Conservation (phyloP, 2,113 vertebrate species). For the Peromyscus leucopus region DNA sequence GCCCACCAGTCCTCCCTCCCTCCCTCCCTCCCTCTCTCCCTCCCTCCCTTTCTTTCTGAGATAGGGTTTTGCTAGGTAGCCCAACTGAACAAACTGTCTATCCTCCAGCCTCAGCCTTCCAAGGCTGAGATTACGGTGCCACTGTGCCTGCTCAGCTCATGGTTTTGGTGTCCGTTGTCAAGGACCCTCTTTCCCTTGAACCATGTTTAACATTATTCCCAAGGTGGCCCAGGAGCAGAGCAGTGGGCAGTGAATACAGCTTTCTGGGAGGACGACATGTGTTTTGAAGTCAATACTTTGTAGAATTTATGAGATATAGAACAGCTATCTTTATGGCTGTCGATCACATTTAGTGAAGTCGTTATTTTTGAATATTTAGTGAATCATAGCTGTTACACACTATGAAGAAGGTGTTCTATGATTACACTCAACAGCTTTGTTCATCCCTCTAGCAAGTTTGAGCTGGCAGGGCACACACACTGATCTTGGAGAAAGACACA, state of each 20-base stretch:
- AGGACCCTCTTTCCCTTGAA: neutral
- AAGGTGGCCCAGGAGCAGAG: neutral
- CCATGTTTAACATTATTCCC: neutral
- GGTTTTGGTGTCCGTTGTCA: neutral
- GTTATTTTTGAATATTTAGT: conserved; percentile 1
- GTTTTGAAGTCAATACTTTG: conserved; percentile 52
- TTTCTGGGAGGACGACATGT: neutral
- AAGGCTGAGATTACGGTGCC: neutral
- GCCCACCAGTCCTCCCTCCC: neutral
- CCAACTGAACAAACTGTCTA: neutral
- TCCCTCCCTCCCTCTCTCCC: neutral
- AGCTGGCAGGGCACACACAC: neutral
- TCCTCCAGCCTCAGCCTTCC: neutral
- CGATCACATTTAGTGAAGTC: conserved; percentile 42
- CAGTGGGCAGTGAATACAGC: neutral
- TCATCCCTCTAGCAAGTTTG: neutral
- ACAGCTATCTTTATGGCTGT: conserved; percentile 1
- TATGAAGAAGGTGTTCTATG: neutral
- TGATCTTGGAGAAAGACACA: conserved; percentile 22
- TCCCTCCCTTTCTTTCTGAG: neutral
- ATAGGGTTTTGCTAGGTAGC: neutral
- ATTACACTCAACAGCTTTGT: neutral
- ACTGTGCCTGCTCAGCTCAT: neutral
- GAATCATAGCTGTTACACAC: conserved; percentile 20
- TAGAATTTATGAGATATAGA: neutral